Percentiles rank a stretch among this genome's conserved stretches.
phyloP scores from a whole-genome alignment of 2,797 vertebrate species.

The Oreortyx pictus region DNA sequence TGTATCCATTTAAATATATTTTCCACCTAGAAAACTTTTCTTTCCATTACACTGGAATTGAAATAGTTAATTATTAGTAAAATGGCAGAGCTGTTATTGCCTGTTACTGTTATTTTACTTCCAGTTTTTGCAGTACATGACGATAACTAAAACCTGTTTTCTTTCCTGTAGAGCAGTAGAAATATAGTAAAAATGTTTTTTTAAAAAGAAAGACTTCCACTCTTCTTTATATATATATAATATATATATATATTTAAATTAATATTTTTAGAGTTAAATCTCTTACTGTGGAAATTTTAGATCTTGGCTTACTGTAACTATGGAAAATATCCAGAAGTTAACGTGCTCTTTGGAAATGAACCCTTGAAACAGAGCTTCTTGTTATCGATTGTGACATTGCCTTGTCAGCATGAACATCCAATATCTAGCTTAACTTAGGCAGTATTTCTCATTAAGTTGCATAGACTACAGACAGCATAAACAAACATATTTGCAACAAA shows the following conservation, averaged over 20 bases:
- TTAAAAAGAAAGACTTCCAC: not conserved
- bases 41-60: not conserved
- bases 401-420: conserved; percentile 56
- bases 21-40: not conserved
- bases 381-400: conserved; percentile 54
- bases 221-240: not conserved
- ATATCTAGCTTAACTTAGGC: conserved; percentile 4
- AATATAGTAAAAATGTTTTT: not conserved
- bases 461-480: conserved; percentile 4
- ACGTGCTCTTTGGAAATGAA: conserved; percentile 50
- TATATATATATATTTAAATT: too few species aligned
- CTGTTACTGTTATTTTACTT: not conserved
- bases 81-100: not conserved
- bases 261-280: not conserved
- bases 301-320: not conserved
- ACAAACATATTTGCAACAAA: conserved; percentile 46
- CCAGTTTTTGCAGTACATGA: not conserved
- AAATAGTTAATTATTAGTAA: not conserved
- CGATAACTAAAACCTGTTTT: not conserved
- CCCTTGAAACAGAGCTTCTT: conserved; percentile 4
- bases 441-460: conserved; percentile 58
- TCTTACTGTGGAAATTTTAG: not conserved
- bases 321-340: conserved; percentile 49
- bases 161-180: not conserved
- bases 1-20: not conserved